phyloP scores from a whole-genome alignment of 2,113 vertebrate species.

The Cyanoderma ruficeps region DNA sequence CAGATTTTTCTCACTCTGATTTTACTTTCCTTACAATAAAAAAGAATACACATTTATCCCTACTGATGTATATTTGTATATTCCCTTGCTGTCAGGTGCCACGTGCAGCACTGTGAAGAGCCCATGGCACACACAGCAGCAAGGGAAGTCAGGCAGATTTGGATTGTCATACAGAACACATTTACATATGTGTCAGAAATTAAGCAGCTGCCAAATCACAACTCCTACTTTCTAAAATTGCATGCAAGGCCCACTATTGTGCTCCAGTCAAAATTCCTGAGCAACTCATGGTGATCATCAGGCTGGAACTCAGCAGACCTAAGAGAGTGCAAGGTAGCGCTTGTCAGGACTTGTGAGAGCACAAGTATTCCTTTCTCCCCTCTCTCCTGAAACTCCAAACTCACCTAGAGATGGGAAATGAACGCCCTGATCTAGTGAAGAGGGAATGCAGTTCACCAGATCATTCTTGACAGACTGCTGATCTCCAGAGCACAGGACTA shows the following conservation, averaged over 20 bases:
- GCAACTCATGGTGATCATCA: neutral
- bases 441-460: neutral
- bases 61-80: neutral
- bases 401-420: neutral
- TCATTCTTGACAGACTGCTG: neutral
- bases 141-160: neutral
- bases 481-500: neutral
- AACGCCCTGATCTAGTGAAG: neutral
- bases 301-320: neutral
- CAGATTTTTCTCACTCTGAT: neutral
- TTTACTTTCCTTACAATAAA: neutral
- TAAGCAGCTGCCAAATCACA: slow-evolving; percentile 25
- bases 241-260: neutral
- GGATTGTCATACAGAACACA: neutral
- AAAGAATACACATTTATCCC: neutral
- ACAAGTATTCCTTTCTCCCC: neutral
- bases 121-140: neutral
- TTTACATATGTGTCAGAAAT: neutral
- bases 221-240: slow-evolving; percentile 25
- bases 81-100: neutral
- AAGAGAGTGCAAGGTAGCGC: neutral
- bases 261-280: slow-evolving; percentile 12
- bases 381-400: neutral
- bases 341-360: neutral
- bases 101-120: neutral